Base-by-base conservation (phyloP, 2,797 vertebrate genomes). In the Catharus ustulatus region DNA sequence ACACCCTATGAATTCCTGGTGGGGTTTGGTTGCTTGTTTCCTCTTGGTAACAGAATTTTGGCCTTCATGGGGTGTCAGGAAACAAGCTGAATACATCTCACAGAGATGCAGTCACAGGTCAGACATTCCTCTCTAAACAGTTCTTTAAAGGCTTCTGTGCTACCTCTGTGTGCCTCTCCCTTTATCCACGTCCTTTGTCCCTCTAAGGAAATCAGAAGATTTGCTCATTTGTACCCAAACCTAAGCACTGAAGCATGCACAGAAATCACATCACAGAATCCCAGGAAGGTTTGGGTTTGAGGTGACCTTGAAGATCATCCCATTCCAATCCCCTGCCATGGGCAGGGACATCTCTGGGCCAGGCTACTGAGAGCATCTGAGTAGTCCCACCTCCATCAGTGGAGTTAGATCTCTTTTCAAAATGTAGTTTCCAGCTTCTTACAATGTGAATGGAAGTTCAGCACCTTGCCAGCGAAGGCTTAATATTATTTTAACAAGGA, bases 1-100 rank as follows among this genome's bases (percentile, higher is more conserved):
- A 8, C 38, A 20, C 55, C 0, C 0, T 23, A 11, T 6, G 5
- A 45, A n/a, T 27, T 43, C 87, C 59, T 83, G 10, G 3, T 57
- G 38, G 29, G 29, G 4, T 0, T 8, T 54, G 48, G 66, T 62
- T 20, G 3, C 14, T n/a, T 62, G 4, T 69, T 85, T 34, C 32
- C 21, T 46, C 55, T 66, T 63, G 5, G 15, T 20, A 40, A 46
- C 12, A 55, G n/a, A 51, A 48, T 55, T 79, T 40, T 80, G 14
- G 40, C 23, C n/a, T 52, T 55, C 0, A 1, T 59, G 26, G 8
- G 24, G 13, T 68, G 27, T 62, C 23, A 42, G 81, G 51, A 77
- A 51, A 79, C 11, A 87, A 84, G 14, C 21, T 62, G 59, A 61
- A 72, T 15, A 12, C 10, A 9, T 43, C 20, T 84, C 9, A 6